A percentile compares a stretch with the other conserved stretches of the same genome.
These are phyloP conservation scores for Brachionus rotundiformis DNA, from an alignment of 1,140 invertebrate species.

Conservation along the genomic window DNA sequence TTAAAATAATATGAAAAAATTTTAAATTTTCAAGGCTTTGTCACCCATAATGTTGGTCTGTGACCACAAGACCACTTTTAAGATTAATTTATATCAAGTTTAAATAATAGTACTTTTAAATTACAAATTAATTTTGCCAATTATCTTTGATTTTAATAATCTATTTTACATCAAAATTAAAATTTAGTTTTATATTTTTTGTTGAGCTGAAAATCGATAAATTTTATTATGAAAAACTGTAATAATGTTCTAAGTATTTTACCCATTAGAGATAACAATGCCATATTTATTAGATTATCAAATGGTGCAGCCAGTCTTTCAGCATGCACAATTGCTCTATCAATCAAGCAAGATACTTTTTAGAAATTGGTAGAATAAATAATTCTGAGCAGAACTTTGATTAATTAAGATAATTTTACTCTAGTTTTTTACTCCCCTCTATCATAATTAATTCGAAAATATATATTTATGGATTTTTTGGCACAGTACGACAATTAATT, in stretches of 20 bases:
- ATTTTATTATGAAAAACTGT: background rate
- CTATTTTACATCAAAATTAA: no score
- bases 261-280: background rate
- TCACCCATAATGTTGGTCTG: no score
- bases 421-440: background rate
- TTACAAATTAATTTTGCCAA: no score
- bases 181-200: no score
- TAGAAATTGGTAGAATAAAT: no score
- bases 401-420: background rate
- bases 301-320: background rate
- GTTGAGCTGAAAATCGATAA: constrained; percentile 13
- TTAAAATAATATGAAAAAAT: no score
- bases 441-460: background rate
- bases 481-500: background rate
- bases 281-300: background rate
- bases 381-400: background rate
- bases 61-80: no score
- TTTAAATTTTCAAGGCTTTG: no score
- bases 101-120: no score
- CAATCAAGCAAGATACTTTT: background rate
- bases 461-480: background rate
- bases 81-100: no score
- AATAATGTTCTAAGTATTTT: background rate
- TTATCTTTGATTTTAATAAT: no score
- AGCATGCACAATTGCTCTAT: background rate